Evolutionary conservation across 37 sponge, comb jelly and placozoan species (phyloP).

Genomic region (Aplysina aerophoba): DNA sequence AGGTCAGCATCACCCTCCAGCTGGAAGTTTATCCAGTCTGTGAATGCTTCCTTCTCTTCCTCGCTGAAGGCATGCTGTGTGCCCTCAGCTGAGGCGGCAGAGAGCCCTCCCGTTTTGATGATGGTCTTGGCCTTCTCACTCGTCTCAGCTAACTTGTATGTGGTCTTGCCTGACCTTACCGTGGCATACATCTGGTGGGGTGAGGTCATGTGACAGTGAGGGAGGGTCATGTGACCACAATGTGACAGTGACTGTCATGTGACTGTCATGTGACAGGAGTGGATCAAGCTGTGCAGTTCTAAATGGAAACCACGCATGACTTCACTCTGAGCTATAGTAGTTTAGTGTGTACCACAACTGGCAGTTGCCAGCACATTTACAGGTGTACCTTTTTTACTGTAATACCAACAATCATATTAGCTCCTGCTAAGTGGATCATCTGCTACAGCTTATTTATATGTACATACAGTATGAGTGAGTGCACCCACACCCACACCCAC

Average conservation of each 20-base stretch:
- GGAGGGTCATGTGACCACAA: not conserved
- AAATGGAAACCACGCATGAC: not conserved
- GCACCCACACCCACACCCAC: conserved; percentile 22
- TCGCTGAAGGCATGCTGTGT: conserved; percentile 91
- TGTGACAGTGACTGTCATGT: too few species aligned
- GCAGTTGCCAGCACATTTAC: too few species aligned
- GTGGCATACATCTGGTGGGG: conserved; percentile 72
- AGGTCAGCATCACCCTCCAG: conserved; percentile 81
- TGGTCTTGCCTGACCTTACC: conserved; percentile 60
- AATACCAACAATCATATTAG: too few species aligned
- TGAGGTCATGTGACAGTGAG: too few species aligned
- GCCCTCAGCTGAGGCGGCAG: conserved; percentile 83
- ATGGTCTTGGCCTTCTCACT: conserved; percentile 85
- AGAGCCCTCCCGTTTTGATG: conserved; percentile 69
- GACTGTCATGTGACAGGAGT: too few species aligned
- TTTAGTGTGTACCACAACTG: too few species aligned
- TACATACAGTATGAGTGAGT: not conserved
- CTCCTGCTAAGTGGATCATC: too few species aligned
- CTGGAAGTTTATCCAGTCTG: conserved; percentile 96
- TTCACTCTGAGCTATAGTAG: not conserved
- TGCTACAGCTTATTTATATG: too few species aligned
- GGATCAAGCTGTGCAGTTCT: not conserved
- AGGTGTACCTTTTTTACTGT: too few species aligned
- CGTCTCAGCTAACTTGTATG: conserved; percentile 68
- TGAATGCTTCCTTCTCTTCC: conserved; percentile 93